Conservation (phyloP, 2,113 vertebrate genomes). For the Diadophis punctatus region DNA sequence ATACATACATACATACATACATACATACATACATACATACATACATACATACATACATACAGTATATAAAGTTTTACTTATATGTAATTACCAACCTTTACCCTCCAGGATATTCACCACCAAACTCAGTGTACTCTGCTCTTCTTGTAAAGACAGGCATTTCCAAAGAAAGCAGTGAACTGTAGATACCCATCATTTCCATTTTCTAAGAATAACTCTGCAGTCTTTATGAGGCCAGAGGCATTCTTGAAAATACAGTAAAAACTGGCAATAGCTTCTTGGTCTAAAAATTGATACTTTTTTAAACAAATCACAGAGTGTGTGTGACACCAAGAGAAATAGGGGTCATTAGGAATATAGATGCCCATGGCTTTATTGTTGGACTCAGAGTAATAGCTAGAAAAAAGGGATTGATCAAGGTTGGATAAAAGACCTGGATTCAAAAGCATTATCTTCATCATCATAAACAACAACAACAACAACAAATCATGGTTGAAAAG, state of each 20-base stretch:
- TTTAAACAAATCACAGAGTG: neutral
- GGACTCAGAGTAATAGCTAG: neutral
- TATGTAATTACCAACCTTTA: neutral
- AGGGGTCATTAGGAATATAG: neutral
- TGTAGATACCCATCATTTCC: neutral
- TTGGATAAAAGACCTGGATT: neutral
- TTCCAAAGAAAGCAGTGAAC: neutral
- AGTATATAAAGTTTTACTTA: neutral
- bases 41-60: no score
- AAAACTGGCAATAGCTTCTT: neutral
- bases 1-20: no score
- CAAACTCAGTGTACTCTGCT: neutral
- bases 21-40: no score
- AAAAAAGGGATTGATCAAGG: neutral
- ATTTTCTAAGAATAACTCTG: neutral
- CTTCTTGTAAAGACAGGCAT: neutral
- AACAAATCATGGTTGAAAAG: neutral
- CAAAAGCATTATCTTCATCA: neutral
- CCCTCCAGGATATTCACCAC: neutral
- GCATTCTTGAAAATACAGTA: neutral
- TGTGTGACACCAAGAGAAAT: neutral
- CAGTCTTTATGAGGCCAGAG: neutral
- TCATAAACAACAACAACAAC: neutral
- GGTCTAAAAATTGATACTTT: neutral
- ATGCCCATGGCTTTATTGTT: neutral